Base-by-base conservation (phyloP, 1,140 invertebrate genomes). In the Ruditapes philippinarum region DNA sequence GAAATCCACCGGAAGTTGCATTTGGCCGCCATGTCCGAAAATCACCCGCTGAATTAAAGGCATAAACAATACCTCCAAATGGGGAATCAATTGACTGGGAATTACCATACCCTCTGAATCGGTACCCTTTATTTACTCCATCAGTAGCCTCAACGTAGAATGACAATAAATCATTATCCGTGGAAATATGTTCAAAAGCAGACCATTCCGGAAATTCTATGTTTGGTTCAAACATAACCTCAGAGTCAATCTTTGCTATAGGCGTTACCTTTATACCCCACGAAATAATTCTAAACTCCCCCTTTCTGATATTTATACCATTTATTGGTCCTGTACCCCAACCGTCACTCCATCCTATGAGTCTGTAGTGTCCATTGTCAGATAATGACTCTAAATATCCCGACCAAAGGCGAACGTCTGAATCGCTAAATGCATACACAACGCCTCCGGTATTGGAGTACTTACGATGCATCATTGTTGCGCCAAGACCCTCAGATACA, bases 91-190 rank as follows among this genome's bases (percentile, higher is more conserved):
- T 68, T 12, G 62, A 33, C n/a, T 70, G 81, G 3, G 81, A 84
- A 31, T 54, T 84, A 11, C 81, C 81, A 22, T 68, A 84, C 0
- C 28, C 81, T 12, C 31, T 33, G 40, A 84, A 84, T n/a, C 81
- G 81, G 40, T 38, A 84, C 19, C 81, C 81, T 17, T 51, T 49
- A 38, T 84, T 84, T 12, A 12, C 33, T 19, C 81, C 81, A 51
- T 84, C 81, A 36, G 33, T 54, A 0, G 81, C 81, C 62, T 84
- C 38, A 0, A 84, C 65, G 42, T 70, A 70, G 7, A 84, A 70
- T 12, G 81, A 84, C 36, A 73, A 22, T 33, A 84, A 84, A 73
- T 84, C 81, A 14, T 0, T 49, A 38, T 84, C 49, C 1, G 22
- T 1, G 14, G 45, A 57, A 51, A 84, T 25, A 9, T 68, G 11